Conservation (phyloP, 2,797 vertebrate genomes). For the Hyperoplus lanceolatus region DNA sequence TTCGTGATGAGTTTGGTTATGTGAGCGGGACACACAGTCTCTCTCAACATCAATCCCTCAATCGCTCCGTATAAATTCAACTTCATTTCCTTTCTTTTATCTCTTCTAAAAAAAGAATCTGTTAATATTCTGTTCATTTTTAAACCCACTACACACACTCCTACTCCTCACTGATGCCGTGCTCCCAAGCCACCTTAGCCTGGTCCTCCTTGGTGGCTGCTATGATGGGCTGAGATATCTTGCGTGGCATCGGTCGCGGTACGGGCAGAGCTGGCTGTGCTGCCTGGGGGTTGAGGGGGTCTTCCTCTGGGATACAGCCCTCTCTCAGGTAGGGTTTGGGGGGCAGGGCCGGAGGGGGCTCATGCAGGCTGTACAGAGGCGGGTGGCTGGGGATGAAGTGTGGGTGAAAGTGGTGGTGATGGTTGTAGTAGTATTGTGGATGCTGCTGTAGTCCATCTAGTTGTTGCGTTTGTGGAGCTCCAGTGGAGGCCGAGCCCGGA, state of each 20-base stretch:
- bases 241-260: slow-evolving; percentile 84
- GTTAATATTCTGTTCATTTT: neutral
- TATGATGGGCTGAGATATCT: slow-evolving; percentile 88
- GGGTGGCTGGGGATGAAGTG: slow-evolving; percentile 83
- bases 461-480: slow-evolving; percentile 34
- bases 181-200: slow-evolving; percentile 93
- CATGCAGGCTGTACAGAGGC: slow-evolving; percentile 84
- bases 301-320: slow-evolving; percentile 87
- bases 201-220: slow-evolving; percentile 88
- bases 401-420: slow-evolving; percentile 69
- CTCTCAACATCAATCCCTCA: neutral
- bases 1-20: slow-evolving; percentile 3
- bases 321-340: slow-evolving; percentile 92
- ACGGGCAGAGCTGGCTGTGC: slow-evolving; percentile 49
- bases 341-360: slow-evolving; percentile 88
- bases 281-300: slow-evolving; percentile 63
- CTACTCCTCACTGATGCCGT: slow-evolving; percentile 87
- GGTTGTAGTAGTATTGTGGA: slow-evolving; percentile 48
- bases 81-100: neutral
- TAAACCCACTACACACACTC: accelerated
- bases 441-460: slow-evolving; percentile 31
- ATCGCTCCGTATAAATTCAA: neutral
- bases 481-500: slow-evolving; percentile 1
- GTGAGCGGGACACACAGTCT: neutral
- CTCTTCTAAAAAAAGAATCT: too few species aligned